Conservation (phyloP, 2,113 vertebrate species). For the Lathamus discolor region DNA sequence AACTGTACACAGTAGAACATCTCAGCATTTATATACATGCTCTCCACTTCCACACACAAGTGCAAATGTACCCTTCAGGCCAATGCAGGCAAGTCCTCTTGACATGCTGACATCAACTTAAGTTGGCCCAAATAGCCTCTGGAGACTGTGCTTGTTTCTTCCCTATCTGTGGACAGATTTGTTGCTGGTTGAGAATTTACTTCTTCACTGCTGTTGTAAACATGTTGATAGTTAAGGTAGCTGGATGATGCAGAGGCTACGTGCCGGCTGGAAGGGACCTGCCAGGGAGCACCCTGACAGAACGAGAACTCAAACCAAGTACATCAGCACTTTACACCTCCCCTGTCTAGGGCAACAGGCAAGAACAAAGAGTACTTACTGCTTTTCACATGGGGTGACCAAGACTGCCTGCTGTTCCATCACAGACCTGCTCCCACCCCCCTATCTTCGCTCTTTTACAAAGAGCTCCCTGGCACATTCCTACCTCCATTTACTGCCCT, state of each 20-base stretch:
- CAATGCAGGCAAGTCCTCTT: not conserved
- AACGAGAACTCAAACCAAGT: not conserved
- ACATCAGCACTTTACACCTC: not conserved
- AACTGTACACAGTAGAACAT: not conserved
- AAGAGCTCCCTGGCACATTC: not conserved
- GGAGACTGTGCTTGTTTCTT: not conserved
- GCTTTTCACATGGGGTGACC: not conserved
- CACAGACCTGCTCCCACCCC: not conserved
- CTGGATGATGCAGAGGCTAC: not conserved
- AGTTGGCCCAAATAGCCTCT: not conserved
- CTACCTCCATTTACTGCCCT: not conserved
- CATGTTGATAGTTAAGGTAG: not conserved
- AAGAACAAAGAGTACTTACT: not conserved
- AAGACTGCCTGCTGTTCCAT: not conserved
- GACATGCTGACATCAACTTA: not conserved
- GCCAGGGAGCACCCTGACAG: rapidly evolving
- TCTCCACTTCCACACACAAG: not conserved
- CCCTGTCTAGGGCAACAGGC: not conserved
- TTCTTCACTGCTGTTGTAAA: not conserved
- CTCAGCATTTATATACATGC: not conserved
- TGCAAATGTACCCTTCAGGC: not conserved
- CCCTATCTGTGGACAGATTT: not conserved
- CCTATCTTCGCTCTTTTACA: not conserved
- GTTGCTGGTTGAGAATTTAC: not conserved
- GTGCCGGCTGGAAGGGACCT: not conserved